phyloP scores from a whole-genome alignment of 2,113 vertebrate genomes.

The Rhinichthys klamathensis region DNA sequence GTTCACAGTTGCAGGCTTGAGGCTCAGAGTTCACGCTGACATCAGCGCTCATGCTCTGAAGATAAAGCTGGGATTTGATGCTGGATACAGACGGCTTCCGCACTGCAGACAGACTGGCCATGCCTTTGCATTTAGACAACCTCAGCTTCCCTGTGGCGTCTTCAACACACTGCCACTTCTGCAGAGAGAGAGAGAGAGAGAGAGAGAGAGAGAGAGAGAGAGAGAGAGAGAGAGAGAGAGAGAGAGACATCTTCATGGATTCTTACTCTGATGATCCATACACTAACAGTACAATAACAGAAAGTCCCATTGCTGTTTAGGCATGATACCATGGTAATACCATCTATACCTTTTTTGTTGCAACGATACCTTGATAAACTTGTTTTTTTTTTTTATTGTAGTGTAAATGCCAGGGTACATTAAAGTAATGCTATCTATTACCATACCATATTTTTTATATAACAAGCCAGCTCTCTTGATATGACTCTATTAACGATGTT shows the following conservation, averaged over 20 bases:
- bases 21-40: conserved; percentile 44
- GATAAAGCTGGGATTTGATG: conserved; percentile 82
- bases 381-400: no score
- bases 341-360: no score
- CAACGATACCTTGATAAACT: neutral
- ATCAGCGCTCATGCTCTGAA: conserved; percentile 47
- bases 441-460: neutral
- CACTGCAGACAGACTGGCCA: conserved; percentile 57
- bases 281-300: neutral
- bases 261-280: neutral
- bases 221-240: conserved; percentile 12
- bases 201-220: conserved; percentile 15
- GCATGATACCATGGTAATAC: neutral
- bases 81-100: conserved; percentile 72
- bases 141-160: conserved; percentile 87
- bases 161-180: conserved; percentile 98
- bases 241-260: neutral
- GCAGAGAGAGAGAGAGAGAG: conserved; percentile 23
- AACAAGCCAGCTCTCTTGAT: neutral
- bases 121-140: conserved; percentile 90
- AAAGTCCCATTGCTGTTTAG: neutral
- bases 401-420: no score
- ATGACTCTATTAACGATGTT: neutral
- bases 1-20: conserved; percentile 79
- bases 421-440: neutral